Base-by-base conservation (phyloP, 2,797 vertebrate species). In the Aselliscus stoliczkanus region DNA sequence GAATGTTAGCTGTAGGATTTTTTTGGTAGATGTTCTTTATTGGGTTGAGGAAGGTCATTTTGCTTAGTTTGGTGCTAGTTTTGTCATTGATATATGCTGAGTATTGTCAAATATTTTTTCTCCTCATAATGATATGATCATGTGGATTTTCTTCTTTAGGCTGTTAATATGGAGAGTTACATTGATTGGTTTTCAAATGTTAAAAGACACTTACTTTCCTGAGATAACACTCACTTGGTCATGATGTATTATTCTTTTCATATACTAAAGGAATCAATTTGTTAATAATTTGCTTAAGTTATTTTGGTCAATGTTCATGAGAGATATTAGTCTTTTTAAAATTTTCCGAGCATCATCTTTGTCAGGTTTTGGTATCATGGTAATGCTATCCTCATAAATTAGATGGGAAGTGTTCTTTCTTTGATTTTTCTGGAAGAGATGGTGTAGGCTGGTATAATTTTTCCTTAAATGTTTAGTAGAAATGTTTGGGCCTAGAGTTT, bases 401-500 rank as follows among this genome's bases (percentile, higher is more conserved):
- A 37, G 56, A 52, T n/a, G 29, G 47, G 18, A 70, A 72, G 29
- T 80, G 20, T 37, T 80, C 20, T 50, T 3, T 31, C 31, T 79
- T 64, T 27, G 18, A 25, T 69, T 85, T 84, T 84, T 70, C 44
- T 92, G 39, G 64, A 76, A 82, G 52, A 69, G 20, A 42, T 60
- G 20, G 18, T 85, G 1, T 86, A 44, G 27, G 60, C 42, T 79
- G 15, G 25, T 21, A 29, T 77, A 37, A 81, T 76, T 75, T 82
- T 95, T 81, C 50, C 50, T 91, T 90, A 90, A 73, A 56, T 94
- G n/a, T 86, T 79, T 80, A 15, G 37, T 58, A 58, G 50, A 79
- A 73, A 18, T 8, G 54, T 90, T 15, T 79, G 70, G 39, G 25
- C n/a, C 21, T 83, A 52, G 15, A 89, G 11, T 60, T 76, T 90